Evolutionary conservation across 1,140 invertebrate genomes (phyloP).

Genomic region (Psilanteris sp.): DNA sequence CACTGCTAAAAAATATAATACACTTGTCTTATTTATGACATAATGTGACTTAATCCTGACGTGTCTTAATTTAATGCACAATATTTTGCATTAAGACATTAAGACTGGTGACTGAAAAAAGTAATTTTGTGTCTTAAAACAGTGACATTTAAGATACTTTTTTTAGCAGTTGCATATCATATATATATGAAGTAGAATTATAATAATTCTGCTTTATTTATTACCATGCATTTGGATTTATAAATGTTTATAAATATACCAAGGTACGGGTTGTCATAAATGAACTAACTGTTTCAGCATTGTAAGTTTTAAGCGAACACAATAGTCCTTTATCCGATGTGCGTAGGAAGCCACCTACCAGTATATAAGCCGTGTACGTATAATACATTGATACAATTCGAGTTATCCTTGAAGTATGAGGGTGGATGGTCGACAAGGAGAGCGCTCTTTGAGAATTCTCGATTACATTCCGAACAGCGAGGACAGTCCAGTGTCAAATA

Average conservation of each 20-base stretch:
- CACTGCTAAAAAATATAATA: no score
- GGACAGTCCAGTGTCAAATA: constrained; percentile 53
- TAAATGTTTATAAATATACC: no score
- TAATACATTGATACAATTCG: constrained; percentile 42
- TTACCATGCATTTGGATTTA: not conserved
- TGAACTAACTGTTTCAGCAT: constrained; percentile 17
- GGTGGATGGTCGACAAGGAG: constrained; percentile 54
- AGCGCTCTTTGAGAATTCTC: constrained; percentile 35
- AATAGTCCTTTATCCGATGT: constrained; percentile 46
- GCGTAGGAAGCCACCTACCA: constrained; percentile 54
- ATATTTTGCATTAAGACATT: no score
- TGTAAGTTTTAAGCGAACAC: constrained; percentile 40
- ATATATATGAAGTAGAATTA: no score
- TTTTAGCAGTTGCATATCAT: no score
- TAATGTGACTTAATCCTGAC: no score
- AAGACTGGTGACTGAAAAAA: no score
- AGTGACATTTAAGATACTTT: no score
- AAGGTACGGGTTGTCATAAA: constrained; percentile 34
- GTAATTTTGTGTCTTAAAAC: no score
- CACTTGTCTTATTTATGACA: no score
- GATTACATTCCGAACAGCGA: constrained; percentile 45
- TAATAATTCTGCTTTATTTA: no score
- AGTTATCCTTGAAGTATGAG: constrained; percentile 61
- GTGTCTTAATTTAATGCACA: no score
- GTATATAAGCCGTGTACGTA: constrained; percentile 32